Base-by-base conservation (phyloP, 2,113 vertebrate species). In the Nycticebus coucang region DNA sequence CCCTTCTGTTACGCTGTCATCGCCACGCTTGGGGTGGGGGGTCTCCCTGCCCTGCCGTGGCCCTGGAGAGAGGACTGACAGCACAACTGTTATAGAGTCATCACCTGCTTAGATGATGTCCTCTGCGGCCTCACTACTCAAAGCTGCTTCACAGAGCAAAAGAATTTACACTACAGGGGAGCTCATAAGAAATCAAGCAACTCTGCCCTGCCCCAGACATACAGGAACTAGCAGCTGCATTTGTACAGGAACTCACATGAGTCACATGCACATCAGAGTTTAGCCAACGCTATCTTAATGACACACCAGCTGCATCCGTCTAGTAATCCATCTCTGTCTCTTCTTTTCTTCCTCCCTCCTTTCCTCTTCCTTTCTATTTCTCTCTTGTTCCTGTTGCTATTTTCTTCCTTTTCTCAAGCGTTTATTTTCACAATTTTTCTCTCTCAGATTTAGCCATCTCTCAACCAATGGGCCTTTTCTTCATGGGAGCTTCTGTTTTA, bases 51-150 rank as follows among this genome's bases (percentile, higher is more conserved):
- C 15, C 3, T 4, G 6, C 19, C 2, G 7, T n/a, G n/a, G 22
- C 4, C 10, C 1, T 13, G 3, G 2, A 30, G 26, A 62, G 5
- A 66, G 7, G 19, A 35, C 33, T 18, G 12, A 28, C 12, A 28
- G 4, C 9, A 53, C 24, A 75, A 14, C 13, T 50, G 7, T 64
- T 71, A 5, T 21, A 22, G 3, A n/a, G 21, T 33, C 12, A 72
- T 28, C 11, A 4, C 17, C 30, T 50, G 9, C 53, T 64, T 17
- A 80, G 24, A 45, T 24, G 2, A 35, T 45, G 11, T 68, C 3
- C 1, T 24, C n/a, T 1, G 33, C 4, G 30, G n/a, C n/a, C 21
- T 66, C 2, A 0, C 1, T 45, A 80, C 4, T 30, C 60, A 6
- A 45, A 35, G 11, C 2, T 37, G 35, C 10, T 68, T 74, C 17